phyloP scores from a whole-genome alignment of 1,140 invertebrate genomes.

The Reticulitermes speratus region DNA sequence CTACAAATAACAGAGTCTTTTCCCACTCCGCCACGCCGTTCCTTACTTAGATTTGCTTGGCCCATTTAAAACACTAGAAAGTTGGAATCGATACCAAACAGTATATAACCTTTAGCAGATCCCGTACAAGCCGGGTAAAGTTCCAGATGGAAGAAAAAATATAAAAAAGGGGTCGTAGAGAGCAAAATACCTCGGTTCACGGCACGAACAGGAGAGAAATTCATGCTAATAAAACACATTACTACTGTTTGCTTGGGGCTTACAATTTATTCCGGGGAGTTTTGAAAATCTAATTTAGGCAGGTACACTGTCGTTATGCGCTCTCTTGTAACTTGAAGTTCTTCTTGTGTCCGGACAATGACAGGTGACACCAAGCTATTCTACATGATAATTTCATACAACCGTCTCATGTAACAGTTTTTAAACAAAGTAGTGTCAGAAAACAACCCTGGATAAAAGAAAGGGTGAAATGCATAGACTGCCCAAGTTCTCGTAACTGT shows the following conservation, averaged over 20 bases:
- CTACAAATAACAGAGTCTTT: background rate
- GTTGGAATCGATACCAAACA: background rate
- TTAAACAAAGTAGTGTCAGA: too few species aligned
- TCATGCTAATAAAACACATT: conserved; percentile 7
- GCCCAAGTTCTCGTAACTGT: too few species aligned
- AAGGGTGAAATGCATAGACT: too few species aligned
- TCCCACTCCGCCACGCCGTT: background rate
- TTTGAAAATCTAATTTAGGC: background rate
- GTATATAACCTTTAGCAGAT: background rate
- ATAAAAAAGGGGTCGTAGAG: background rate
- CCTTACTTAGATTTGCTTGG: background rate
- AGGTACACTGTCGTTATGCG: too few species aligned
- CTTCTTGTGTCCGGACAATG: too few species aligned
- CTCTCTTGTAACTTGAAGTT: too few species aligned
- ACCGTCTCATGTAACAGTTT: too few species aligned
- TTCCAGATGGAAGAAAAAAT: background rate
- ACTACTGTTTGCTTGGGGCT: background rate
- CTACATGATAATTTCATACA: too few species aligned
- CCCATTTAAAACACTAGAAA: conserved; percentile 8
- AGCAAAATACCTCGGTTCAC: background rate
- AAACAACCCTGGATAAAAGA: too few species aligned
- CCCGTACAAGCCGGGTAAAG: conserved; percentile 6
- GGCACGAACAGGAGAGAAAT: background rate
- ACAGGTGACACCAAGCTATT: too few species aligned
- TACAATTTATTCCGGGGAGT: background rate